Conservation (phyloP, 2,797 vertebrate genomes). For the Molossus molossus region DNA sequence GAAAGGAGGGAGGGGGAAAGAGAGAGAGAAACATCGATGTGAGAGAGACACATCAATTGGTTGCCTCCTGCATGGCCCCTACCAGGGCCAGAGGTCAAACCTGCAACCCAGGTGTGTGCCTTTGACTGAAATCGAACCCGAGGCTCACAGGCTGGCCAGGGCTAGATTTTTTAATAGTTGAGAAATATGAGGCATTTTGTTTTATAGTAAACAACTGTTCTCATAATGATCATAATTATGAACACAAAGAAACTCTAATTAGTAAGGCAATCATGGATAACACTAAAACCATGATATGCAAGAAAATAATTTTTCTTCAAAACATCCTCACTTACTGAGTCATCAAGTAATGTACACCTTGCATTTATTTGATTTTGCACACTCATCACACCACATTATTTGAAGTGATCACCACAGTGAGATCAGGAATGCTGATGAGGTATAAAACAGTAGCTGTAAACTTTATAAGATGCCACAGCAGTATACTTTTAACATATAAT, state of each 20-base stretch:
- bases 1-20: too few species aligned
- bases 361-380: neutral
- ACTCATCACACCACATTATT: neutral
- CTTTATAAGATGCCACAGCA: conserved; percentile 29
- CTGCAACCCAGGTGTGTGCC: too few species aligned
- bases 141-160: too few species aligned
- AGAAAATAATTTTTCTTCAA: neutral
- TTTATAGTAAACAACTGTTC: neutral
- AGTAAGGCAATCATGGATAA: neutral
- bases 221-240: neutral
- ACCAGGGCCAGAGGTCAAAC: too few species aligned
- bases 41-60: too few species aligned
- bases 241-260: neutral
- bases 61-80: too few species aligned
- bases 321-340: neutral
- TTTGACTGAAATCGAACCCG: too few species aligned
- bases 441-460: conserved; percentile 32
- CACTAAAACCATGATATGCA: neutral
- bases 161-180: neutral
- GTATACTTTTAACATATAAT: neutral
- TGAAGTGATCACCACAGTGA: neutral
- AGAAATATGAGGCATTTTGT: neutral
- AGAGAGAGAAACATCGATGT: too few species aligned
- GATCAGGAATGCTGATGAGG: neutral
- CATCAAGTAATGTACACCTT: neutral